Evolutionary conservation across 2,113 vertebrate species (phyloP), one percentile per base, ranked within the genome.

Genomic region (Phalacrocorax aristotelis): DNA sequence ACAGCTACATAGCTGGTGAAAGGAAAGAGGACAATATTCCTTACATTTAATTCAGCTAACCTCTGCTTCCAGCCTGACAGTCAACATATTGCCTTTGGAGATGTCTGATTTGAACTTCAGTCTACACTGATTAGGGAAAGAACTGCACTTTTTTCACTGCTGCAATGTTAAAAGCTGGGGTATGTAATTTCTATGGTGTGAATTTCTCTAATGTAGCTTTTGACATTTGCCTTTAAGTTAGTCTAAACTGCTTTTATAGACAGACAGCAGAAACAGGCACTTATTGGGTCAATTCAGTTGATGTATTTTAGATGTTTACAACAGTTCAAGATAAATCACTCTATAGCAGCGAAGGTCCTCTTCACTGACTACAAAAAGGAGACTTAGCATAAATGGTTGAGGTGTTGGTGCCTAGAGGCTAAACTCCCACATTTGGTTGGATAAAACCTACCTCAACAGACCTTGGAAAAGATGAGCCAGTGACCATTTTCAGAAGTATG

Each of bases 321-420:
- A 23, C 4, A 0, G 9, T 30, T 69, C 0, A 0, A 57, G 32
- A 38, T 29, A 54, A 89, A 78, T 85, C 38, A 54, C 11, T 61
- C n/a, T 29, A 70, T 27, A 71, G 34, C 6, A 27, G 6, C 10
- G 1, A 14, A 14, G 3, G 20, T 87, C 29, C 18, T 84, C 48
- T 81, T 77, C 46, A 40, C 21, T 32, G 55, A 58, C 27, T 74
- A 36, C 11, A 78, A 81, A 65, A 70, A 83, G 19, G 83, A 52
- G 16, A 62, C 6, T 15, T 34, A 72, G 4, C 27, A 51, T 54
- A 66, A 75, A 51, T 79, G 15, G 8, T 46, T 34, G 29, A 69
- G 15, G 17, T 42, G 4, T 25, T 68, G 7, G 5, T 85, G 29
- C 10, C n/a, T 62, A 64, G 30, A 71, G 13, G 12, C 30, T 71